phyloP scores from a whole-genome alignment of 2,888 invertebrate genomes.

The Taenaris catops region DNA sequence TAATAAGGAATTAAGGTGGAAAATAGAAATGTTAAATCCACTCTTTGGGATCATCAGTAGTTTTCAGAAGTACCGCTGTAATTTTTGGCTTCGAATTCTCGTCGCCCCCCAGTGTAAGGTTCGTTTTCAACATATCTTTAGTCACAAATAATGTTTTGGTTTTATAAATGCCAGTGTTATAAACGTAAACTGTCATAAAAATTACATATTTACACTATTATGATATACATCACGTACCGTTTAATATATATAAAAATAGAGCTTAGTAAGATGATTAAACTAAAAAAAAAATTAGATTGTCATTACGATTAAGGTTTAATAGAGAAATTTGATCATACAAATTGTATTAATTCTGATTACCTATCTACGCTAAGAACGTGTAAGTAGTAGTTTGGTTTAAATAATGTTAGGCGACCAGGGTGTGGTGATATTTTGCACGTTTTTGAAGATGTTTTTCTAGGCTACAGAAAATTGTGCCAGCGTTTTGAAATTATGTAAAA shows the following conservation, averaged over 20 bases:
- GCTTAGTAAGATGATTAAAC: conserved; percentile 75
- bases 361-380: conserved; percentile 63
- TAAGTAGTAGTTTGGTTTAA: conserved; percentile 73
- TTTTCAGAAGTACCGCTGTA: conserved; percentile 7
- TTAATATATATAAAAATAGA: conserved; percentile 67
- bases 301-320: conserved; percentile 67
- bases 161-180: conserved; percentile 46
- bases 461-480: conserved; percentile 61
- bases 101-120: conserved; percentile 6
- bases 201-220: conserved; percentile 77
- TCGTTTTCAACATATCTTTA: conserved; percentile 43
- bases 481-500: conserved; percentile 45
- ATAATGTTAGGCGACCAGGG: conserved; percentile 79
- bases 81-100: conserved; percentile 1
- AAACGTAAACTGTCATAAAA: conserved; percentile 52
- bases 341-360: conserved; percentile 57
- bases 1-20: conserved; percentile 2
- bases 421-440: conserved; percentile 80
- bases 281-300: conserved; percentile 63
- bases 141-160: conserved; percentile 42
- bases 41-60: conserved; percentile 2
- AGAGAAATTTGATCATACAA: conserved; percentile 64
- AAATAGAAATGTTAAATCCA: conserved; percentile 1
- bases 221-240: conserved; percentile 71
- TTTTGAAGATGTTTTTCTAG: conserved; percentile 78